Evolutionary conservation across 2,113 vertebrate species (phyloP), one percentile per base, ranked within the genome.

Genomic region (Hoplias malabaricus): DNA sequence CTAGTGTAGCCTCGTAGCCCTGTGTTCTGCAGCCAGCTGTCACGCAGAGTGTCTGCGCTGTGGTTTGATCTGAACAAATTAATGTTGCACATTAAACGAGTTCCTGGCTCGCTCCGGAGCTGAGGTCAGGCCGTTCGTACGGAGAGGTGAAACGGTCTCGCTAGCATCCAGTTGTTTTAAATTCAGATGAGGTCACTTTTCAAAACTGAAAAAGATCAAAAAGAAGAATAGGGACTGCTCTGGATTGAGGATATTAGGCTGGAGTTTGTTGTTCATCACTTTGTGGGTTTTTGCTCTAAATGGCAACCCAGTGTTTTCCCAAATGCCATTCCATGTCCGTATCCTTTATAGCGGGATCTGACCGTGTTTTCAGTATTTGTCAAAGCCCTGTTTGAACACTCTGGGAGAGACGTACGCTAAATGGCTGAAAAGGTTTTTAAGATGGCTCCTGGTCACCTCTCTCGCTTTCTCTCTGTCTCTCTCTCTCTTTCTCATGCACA

Each of bases 61-160:
- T 78, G 77, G 59, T 79, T 79, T 72, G 77, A 79, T 79, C 59
- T 53, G 61, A 73, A 50, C 69, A 79, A 79, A 79, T 79, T 72
- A 79, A 79, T 79, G 69, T 73, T 79, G 77, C 43, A 79, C 69
- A 79, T 79, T 66, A 79, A 79, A 66, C 48, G 59, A 34, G 36
- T 36, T 63, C 71, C 34, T 54, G 40, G 77, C 69, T 79, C 73
- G 70, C 69, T 71, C 77, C 43, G 31, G 59, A 16, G 77, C 77
- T 34, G 69, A 79, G 59, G 69, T 70, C 77, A 72, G 77, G 76
- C 56, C 25, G 69, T 63, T 78, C 67, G 59, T 57, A 63, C 40
- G 53, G 68, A 70, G 40, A 71, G 57, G 36, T 61, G 11, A 79
- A 66, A 43, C 62, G 36, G 59, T 65, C 77, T 72, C 53, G 46